Evolutionary conservation across 2,797 vertebrate species (phyloP).

Genomic region (Epinephelus coioides): DNA sequence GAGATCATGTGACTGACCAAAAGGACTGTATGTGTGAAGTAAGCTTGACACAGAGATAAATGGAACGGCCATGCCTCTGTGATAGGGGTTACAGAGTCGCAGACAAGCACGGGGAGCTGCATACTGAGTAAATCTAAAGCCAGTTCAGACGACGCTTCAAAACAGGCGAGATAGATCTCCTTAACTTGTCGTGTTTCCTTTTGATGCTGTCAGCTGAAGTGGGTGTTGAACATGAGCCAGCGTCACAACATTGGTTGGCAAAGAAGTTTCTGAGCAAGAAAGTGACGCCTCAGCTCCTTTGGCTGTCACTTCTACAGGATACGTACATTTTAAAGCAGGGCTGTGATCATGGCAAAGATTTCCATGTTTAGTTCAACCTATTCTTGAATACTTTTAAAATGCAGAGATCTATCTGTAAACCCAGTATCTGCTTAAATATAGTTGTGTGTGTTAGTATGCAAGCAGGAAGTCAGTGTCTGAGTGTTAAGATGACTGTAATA

Average conservation of each 20-base stretch:
- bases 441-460: background rate
- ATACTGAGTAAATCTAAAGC: constrained; percentile 79
- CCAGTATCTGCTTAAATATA: constrained; percentile 19
- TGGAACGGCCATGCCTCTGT: constrained; percentile 56
- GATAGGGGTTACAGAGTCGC: constrained; percentile 72
- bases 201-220: constrained; percentile 82
- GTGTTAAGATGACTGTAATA: background rate
- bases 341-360: constrained; percentile 63
- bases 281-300: constrained; percentile 76
- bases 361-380: constrained; percentile 49
- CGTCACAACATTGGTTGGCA: constrained; percentile 66
- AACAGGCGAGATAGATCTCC: constrained; percentile 79
- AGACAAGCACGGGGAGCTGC: constrained; percentile 62
- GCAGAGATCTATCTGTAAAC: background rate
- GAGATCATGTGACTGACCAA: constrained; percentile 56
- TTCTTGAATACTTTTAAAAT: constrained; percentile 42
- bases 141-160: constrained; percentile 74
- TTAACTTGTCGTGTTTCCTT: constrained; percentile 80
- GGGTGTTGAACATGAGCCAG: constrained; percentile 75
- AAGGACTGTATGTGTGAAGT: constrained; percentile 38
- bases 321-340: constrained; percentile 63
- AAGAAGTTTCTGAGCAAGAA: constrained; percentile 69
- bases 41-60: constrained; percentile 68
- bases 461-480: background rate
- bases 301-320: constrained; percentile 66